phyloP scores from a whole-genome alignment of 2,113 vertebrate genomes.

The Phyllopteryx taeniolatus region DNA sequence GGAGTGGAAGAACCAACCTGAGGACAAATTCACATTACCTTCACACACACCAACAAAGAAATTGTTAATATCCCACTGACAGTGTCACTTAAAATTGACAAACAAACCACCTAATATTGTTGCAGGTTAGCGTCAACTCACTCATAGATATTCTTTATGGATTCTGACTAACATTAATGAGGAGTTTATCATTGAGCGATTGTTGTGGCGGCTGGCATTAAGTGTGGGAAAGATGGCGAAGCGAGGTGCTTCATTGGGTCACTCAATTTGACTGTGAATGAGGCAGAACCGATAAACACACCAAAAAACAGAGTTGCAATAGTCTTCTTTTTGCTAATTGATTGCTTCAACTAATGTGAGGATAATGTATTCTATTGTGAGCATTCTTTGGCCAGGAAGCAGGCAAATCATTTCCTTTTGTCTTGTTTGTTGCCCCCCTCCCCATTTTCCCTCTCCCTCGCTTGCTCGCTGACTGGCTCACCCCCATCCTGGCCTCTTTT shows the following conservation, averaged over 20 bases:
- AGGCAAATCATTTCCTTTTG: slow-evolving; percentile 54
- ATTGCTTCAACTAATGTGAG: slow-evolving; percentile 76
- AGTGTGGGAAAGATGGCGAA: slow-evolving; percentile 51
- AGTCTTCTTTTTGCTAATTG: slow-evolving; percentile 64
- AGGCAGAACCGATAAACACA: slow-evolving; percentile 32
- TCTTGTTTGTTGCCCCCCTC: slow-evolving; percentile 32
- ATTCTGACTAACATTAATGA: slow-evolving; percentile 35
- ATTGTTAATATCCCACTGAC: background rate
- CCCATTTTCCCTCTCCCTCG: slow-evolving; percentile 7
- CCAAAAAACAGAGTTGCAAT: slow-evolving; percentile 47
- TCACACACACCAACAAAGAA: background rate
- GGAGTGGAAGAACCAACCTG: no score
- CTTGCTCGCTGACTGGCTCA: slow-evolving; percentile 1
- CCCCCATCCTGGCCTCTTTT: slow-evolving; percentile 18
- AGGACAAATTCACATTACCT: no score
- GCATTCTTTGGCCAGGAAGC: slow-evolving; percentile 71
- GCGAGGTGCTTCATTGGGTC: slow-evolving; percentile 22
- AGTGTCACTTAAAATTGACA: background rate
- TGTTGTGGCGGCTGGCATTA: slow-evolving; percentile 54
- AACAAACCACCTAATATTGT: background rate
- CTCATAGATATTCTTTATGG: background rate
- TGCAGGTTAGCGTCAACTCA: background rate
- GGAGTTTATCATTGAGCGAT: slow-evolving; percentile 33
- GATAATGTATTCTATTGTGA: slow-evolving; percentile 82
- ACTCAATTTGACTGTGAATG: slow-evolving; percentile 44